Percentiles rank a stretch among this genome's conserved stretches.
Conservation (phyloP, 1,140 invertebrate genomes). For the Coptotermes formosanus region DNA sequence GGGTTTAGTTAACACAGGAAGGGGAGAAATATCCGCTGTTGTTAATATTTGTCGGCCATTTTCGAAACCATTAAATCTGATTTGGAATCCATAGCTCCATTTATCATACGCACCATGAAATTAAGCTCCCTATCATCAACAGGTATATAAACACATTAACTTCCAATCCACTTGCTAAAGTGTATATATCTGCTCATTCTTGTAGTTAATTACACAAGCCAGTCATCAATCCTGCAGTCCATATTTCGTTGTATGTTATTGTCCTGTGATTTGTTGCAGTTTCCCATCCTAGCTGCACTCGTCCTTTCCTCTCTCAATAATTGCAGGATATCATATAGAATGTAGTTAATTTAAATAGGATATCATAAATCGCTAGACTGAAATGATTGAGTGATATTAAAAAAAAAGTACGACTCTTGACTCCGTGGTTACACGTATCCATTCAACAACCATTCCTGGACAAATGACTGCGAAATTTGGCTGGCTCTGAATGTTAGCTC, state of each 20-base stretch:
- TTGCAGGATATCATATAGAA: not conserved
- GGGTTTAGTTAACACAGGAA: no score
- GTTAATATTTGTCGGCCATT: not conserved
- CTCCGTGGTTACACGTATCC: not conserved
- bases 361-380: not conserved
- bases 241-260: not conserved
- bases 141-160: conserved; percentile 4
- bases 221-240: not conserved
- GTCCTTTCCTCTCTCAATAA: not conserved
- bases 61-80: conserved; percentile 8
- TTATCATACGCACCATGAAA: not conserved
- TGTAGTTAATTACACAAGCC: not conserved
- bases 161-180: not conserved
- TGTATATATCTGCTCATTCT: not conserved
- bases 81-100: not conserved
- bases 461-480: not conserved
- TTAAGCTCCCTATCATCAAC: not conserved
- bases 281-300: not conserved
- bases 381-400: not conserved
- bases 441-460: not conserved
- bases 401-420: not conserved
- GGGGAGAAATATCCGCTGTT: no score
- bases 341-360: not conserved
- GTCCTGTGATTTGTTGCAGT: not conserved
- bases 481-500: not conserved